These are phyloP conservation scores for Archips xylosteana DNA, from an alignment of 2,888 invertebrate species.

Conservation along the genomic window DNA sequence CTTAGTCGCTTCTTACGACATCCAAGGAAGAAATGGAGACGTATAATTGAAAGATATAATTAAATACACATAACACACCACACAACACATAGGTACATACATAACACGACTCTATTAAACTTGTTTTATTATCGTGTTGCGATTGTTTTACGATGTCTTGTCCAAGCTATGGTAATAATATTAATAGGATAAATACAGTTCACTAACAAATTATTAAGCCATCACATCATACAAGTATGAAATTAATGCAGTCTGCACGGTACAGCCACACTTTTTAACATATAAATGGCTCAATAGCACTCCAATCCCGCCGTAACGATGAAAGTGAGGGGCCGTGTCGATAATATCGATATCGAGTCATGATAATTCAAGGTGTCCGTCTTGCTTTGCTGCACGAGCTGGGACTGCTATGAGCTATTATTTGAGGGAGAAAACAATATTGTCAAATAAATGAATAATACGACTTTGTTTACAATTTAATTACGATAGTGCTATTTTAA, in stretches of 20 bases:
- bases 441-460: too few species aligned
- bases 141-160: too few species aligned
- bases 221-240: neutral
- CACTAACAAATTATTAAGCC: neutral
- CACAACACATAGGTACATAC: too few species aligned
- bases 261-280: conserved; percentile 26
- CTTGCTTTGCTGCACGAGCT: neutral
- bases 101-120: too few species aligned
- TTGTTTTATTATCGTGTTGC: too few species aligned
- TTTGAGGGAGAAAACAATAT: neutral
- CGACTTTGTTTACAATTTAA: too few species aligned
- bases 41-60: too few species aligned
- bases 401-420: neutral
- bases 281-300: conserved; percentile 29
- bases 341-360: conserved; percentile 17
- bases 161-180: too few species aligned
- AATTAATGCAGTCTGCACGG: conserved; percentile 7
- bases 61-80: too few species aligned
- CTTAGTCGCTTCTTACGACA: too few species aligned
- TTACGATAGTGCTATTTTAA: too few species aligned
- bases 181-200: neutral
- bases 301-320: neutral
- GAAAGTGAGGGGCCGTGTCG: conserved; percentile 7
- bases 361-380: neutral
- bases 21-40: too few species aligned